Evolutionary conservation across 2,113 vertebrate species (phyloP), one percentile per base, ranked within the genome.

Genomic region (Tamias sibiricus): DNA sequence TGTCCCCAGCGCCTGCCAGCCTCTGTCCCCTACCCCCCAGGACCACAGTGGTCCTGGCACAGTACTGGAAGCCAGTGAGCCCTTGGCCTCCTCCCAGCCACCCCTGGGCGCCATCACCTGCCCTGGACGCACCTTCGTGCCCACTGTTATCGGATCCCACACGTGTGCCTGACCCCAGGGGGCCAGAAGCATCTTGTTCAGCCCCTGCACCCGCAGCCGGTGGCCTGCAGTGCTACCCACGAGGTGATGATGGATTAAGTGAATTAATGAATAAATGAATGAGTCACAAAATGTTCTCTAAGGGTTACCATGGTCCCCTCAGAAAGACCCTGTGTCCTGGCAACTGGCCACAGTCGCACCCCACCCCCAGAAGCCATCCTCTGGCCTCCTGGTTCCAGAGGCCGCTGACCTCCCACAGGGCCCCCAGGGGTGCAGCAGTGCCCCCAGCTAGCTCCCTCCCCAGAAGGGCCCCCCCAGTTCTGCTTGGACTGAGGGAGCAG

Each of bases 201-300:
- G 62, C 64, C 80, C 80, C 44, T 9, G 52, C 17, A 44, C 47
- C 90, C 1, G 0, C 64, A 35, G 54, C 49, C 16, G 0, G 59
- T 35, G 37, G 87, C 44, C 94, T 32, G 14, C n/a, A 2, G 76
- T 4, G 9, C 88, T 40, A 49, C 97, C 86, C n/a, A 35, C 30
- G 19, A 75, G 32, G 86, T 85, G 86, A 74, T 64, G 84, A 88
- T 90, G 97, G 97, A 93, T 96, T 96, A 93, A 96, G 93, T 95
- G 95, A 98, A 92, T 97, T 95, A 80, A 96, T 96, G 97, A 96
- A 95, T 97, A 96, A 94, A 44, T 97, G 95, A 91, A 97, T 20
- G 74, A 93, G 77, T 42, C 74, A 74, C 93, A 47, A 37, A 79
- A 22, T 87, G 96, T 94, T 83, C 94, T 93, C 91, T 2, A 74